Conservation (phyloP, 2,888 invertebrate genomes). For the Amiota minor region DNA sequence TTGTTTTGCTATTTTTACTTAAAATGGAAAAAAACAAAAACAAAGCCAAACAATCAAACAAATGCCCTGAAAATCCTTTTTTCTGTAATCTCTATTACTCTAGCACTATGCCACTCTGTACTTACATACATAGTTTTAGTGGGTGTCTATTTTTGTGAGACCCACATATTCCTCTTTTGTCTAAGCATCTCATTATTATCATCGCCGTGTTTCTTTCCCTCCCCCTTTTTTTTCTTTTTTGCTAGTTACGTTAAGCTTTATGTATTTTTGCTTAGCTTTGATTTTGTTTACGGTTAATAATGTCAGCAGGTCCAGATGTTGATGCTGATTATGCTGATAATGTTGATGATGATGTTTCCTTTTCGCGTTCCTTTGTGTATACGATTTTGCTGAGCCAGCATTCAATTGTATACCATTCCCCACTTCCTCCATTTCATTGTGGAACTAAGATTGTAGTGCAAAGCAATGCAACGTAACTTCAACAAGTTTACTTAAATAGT, state of each 20-base stretch:
- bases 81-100: neutral
- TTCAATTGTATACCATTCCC: neutral
- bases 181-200: too few relatives aligned
- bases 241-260: neutral
- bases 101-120: neutral
- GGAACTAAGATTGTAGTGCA: neutral
- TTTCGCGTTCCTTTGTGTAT: neutral
- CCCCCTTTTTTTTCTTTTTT: neutral
- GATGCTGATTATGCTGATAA: too few relatives aligned
- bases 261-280: neutral
- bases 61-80: too few relatives aligned
- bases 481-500: neutral
- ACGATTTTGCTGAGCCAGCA: neutral
- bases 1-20: slow-evolving; percentile 1
- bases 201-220: too few relatives aligned
- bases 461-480: neutral
- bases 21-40: neutral
- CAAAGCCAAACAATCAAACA: neutral
- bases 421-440: too few relatives aligned
- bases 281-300: neutral
- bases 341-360: too few relatives aligned
- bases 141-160: too few relatives aligned
- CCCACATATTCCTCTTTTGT: too few relatives aligned
- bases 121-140: too few relatives aligned
- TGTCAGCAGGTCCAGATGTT: neutral